phyloP scores from a whole-genome alignment of 2,113 vertebrate species.

The Solenodon paradoxus region DNA sequence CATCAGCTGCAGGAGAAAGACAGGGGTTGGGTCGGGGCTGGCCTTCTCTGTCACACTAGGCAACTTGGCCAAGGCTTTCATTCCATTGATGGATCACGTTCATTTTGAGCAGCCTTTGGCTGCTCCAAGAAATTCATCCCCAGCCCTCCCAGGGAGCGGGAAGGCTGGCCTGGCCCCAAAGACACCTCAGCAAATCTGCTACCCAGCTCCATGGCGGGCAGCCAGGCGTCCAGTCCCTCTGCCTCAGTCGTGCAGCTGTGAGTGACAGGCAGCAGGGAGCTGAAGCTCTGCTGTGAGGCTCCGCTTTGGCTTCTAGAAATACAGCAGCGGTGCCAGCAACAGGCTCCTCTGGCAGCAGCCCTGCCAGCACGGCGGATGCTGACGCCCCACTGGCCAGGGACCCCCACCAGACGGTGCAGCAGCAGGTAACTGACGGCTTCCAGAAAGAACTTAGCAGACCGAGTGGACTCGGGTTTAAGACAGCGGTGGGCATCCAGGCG shows the following conservation, averaged over 20 bases:
- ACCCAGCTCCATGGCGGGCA: constrained; percentile 49
- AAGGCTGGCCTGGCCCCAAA: constrained; percentile 62
- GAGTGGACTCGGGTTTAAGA: constrained; percentile 44
- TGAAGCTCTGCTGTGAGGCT: constrained; percentile 38
- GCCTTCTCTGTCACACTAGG: not conserved
- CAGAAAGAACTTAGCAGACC: constrained; percentile 49
- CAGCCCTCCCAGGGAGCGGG: constrained; percentile 31
- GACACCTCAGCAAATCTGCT: constrained; percentile 71
- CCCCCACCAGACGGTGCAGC: constrained; percentile 27
- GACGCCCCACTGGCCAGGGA: constrained; percentile 21
- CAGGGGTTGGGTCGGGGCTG: not conserved
- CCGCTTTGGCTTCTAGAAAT: constrained; percentile 52
- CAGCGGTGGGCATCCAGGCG: constrained; percentile 17
- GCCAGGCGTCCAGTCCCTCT: constrained; percentile 61
- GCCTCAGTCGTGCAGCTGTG: constrained; percentile 36
- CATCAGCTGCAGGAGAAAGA: not conserved
- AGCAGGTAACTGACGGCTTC: constrained; percentile 63
- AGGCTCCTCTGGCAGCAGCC: constrained; percentile 42
- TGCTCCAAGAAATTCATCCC: constrained; percentile 33
- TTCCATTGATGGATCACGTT: constrained; percentile 30
- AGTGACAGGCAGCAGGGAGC: constrained; percentile 60
- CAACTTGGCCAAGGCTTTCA: constrained; percentile 45
- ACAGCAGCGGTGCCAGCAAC: not conserved
- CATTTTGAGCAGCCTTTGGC: constrained; percentile 47
- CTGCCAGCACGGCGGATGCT: not conserved